Evolutionary conservation across 2,888 invertebrate species (phyloP), one percentile per base, ranked within the genome.

Genomic region (Melanargia galathea): DNA sequence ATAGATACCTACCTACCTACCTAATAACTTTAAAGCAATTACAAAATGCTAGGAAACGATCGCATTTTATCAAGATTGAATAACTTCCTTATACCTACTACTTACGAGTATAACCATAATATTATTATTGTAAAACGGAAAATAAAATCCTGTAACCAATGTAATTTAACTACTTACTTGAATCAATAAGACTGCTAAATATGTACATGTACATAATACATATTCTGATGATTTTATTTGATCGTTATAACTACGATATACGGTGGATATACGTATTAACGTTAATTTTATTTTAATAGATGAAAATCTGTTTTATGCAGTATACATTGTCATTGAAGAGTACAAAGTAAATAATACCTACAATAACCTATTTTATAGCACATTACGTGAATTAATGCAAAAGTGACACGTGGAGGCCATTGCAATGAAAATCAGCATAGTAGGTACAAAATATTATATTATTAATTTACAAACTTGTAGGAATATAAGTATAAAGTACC

Each of bases 41-140:
- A 22, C 2, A 22, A 43, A 43, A 18, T 43, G 40, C n/a, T 20
- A 18, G 10, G 10, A n/a, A 18, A 10, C 11, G 35, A 10, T 45
- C 8, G 45, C 20, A 45, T 45, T 18, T 45, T 45, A 45, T 45
- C 45, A 45, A 45, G 18, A 45, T 45, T 18, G 18, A 45, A 45
- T 18, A 18, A 18, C 45, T 18, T 45, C 45, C 13, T 11, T 35
- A 30, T 4, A 8, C 30, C n/a, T n/a, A n/a, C n/a, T 30, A 30
- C 7, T 8, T 30, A 30, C 8, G 4, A n/a, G 5, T 45, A 0
- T 45, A 45, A 20, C 20, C 20, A 45, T 45, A 45, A 45, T 45
- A 45, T 45, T 45, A 45, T 45, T n/a, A 10, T 45, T 45, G 2
- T 30, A 40, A 40, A 45, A 45, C 2, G 8, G 45, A 11, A 35